Evolutionary conservation across 2,797 vertebrate species (phyloP), one percentile per base, ranked within the genome.

Genomic region (Pangasius sanitwongsei): DNA sequence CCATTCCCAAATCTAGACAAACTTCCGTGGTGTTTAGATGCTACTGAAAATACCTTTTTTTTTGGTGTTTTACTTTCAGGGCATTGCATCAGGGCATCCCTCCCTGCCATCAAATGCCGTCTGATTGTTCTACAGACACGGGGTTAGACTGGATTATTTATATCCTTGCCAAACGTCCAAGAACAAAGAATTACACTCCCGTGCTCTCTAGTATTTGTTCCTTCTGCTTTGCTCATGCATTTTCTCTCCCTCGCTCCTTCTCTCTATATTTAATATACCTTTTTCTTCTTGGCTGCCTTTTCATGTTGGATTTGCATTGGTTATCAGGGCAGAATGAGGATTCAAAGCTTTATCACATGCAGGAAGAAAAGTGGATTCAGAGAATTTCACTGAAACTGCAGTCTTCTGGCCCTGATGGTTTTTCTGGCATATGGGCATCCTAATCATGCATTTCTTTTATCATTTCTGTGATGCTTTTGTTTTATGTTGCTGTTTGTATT

Each of bases 31-130:
- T 70, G 25, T 83, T 85, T 59, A 82, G 72, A 55, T 87, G 61
- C 37, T 78, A 63, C 41, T 1, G 13, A 53, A 23, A 48, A 20
- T 18, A 37, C 34, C 41, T n/a, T n/a, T 57, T 15, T 34, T 78
- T 91, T 86, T 77, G 37, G 50, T 59, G 7, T 25, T 25, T 57
- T 83, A 65, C 61, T 92, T 92, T 90, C 90, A 88, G 77, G 13
- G 6, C 34, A 59, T 92, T 92, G 89, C 90, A 90, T 91, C 90
- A 92, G 85, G 37, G 37, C 37, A 37, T 2, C 37, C 37, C 37
- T 2, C 37, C 37, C 2, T 2, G n/a, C n/a, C 37, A 2, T 37
- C 37, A 37, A 37, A 4, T 72, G 41, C 28, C 44, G 70, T 67
- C 75, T 70, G 20, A 72, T 74, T 53, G 41, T 83, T 23, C 41